Percentiles rank a stretch among this genome's conserved stretches.
Evolutionary conservation across 2,888 invertebrate genomes (phyloP).

Genomic region (Perizoma affinitatum): DNA sequence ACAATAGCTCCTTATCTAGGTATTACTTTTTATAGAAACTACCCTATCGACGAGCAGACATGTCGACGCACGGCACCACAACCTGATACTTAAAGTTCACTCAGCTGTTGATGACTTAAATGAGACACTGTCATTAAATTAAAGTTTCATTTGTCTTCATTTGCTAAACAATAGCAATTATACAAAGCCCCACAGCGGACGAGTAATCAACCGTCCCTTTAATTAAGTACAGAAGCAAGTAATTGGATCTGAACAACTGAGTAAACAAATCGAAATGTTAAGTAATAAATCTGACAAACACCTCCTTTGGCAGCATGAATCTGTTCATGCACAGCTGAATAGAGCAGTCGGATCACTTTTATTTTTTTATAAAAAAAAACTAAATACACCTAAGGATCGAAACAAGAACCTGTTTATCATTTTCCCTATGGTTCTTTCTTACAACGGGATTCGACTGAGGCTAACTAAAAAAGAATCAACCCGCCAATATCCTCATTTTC

Average conservation of each 20-base stretch:
- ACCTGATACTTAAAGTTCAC: conserved; percentile 56
- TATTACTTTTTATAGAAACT: no score
- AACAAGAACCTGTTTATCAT: neutral
- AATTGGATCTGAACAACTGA: conserved; percentile 84
- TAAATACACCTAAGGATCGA: neutral
- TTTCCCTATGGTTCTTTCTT: no score
- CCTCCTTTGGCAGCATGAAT: conserved; percentile 69
- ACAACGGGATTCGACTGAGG: no score
- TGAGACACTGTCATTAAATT: conserved; percentile 83
- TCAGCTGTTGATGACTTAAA: conserved; percentile 68
- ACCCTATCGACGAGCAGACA: no score
- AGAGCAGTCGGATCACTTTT: conserved; percentile 44
- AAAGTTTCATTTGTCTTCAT: conserved; percentile 85
- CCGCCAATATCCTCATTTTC: no score
- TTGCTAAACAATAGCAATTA: conserved; percentile 85
- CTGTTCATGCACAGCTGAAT: conserved; percentile 48
- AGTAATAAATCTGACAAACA: conserved; percentile 83
- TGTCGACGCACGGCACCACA: neutral
- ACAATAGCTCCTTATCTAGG: no score
- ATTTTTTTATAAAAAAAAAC: neutral
- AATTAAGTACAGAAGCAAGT: conserved; percentile 85
- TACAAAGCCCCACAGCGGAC: conserved; percentile 83
- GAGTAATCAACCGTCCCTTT: conserved; percentile 84
- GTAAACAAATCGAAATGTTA: conserved; percentile 84
- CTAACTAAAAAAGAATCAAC: no score